Evolutionary conservation across 1,140 invertebrate genomes (phyloP).

Genomic region (Sogatella furcifera): DNA sequence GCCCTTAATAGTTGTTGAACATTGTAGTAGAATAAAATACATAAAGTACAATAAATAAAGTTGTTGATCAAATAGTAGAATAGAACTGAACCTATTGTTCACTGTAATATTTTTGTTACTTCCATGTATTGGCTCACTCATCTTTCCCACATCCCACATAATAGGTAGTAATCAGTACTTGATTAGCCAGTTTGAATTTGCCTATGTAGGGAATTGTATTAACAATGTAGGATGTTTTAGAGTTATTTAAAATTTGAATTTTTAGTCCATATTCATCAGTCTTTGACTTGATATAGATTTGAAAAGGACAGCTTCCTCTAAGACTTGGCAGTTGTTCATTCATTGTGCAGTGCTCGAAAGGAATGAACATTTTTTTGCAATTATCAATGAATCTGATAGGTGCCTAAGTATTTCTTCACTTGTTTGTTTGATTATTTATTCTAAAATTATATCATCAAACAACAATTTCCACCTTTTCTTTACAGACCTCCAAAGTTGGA

Average conservation of each 20-base stretch:
- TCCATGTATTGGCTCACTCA: conserved; percentile 28
- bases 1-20: conserved; percentile 24
- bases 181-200: conserved; percentile 23
- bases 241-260: conserved; percentile 15
- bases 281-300: conserved; percentile 29
- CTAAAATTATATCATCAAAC: no score
- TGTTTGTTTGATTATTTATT: no score
- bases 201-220: conserved; percentile 23
- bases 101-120: conserved; percentile 31
- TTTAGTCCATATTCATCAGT: conserved; percentile 20
- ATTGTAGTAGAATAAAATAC: no score
- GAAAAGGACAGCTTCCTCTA: conserved; percentile 26
- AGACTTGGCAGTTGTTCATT: conserved; percentile 22
- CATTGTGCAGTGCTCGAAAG: conserved; percentile 16
- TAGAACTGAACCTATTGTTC: conserved; percentile 32
- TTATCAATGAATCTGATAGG: conserved; percentile 14
- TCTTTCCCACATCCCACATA: conserved; percentile 26
- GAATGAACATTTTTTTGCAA: conserved; percentile 12
- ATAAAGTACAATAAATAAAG: no score
- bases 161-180: conserved; percentile 26
- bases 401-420: neutral
- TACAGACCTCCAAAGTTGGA: no score
- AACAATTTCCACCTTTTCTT: no score
- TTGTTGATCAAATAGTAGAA: conserved; percentile 26
- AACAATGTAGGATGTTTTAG: conserved; percentile 15